Evolutionary conservation across 2,113 vertebrate species (phyloP).

Genomic region (Triplophysa rosa): DNA sequence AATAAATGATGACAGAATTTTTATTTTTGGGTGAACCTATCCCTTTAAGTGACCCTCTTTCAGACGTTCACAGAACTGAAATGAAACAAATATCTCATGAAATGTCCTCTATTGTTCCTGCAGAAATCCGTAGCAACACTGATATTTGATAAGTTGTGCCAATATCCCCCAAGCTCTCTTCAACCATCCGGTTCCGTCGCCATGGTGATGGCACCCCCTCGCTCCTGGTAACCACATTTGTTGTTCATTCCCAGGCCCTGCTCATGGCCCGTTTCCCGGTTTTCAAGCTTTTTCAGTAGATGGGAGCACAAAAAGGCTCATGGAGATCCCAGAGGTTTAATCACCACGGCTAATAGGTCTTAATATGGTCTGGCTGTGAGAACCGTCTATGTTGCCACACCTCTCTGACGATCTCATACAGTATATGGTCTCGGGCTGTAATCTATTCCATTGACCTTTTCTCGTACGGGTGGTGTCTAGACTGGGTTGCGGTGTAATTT

Average conservation of each 20-base stretch:
- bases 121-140: neutral
- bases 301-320: conserved; percentile 21
- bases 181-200: neutral
- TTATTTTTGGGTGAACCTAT: too few relatives aligned
- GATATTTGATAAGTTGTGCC: conserved; percentile 15
- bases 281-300: conserved; percentile 15
- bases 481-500: neutral
- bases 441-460: neutral
- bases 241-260: conserved; percentile 43
- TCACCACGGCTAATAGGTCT: neutral
- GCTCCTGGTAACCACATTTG: conserved; percentile 48
- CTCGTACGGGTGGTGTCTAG: neutral
- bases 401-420: neutral
- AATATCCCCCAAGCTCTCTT: neutral
- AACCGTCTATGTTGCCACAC: conserved; percentile 1
- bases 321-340: neutral
- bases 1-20: too few relatives aligned
- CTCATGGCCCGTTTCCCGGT: conserved; percentile 25
- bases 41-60: neutral
- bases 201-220: conserved; percentile 31
- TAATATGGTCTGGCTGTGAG: conserved; percentile 19
- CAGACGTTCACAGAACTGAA: neutral
- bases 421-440: too few relatives aligned
- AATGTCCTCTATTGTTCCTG: neutral
- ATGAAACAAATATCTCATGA: neutral